A percentile compares a stretch with the other conserved stretches of the same genome.
Conservation (phyloP, 2,113 vertebrate genomes). For the Megaleporinus macrocephalus region DNA sequence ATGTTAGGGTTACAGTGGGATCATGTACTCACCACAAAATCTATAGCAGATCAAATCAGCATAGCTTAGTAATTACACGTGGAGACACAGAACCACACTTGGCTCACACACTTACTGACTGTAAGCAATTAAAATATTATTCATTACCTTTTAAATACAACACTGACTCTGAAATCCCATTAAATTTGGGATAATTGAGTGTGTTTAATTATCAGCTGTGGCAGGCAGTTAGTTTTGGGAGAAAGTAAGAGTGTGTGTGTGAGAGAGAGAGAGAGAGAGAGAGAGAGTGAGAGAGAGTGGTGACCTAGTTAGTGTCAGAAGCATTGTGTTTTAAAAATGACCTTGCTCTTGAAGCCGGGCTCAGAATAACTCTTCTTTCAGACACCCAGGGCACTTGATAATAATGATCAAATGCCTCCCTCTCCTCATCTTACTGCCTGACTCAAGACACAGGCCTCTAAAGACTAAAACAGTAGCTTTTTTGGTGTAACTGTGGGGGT, state of each 20-base stretch:
- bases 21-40: constrained; percentile 30
- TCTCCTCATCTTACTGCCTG: constrained; percentile 16
- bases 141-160: constrained; percentile 88
- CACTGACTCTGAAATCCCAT: constrained; percentile 80
- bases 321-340: constrained; percentile 84
- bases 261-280: constrained; percentile 58
- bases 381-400: constrained; percentile 57
- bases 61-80: constrained; percentile 79
- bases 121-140: constrained; percentile 86
- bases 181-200: constrained; percentile 86
- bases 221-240: constrained; percentile 74
- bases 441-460: constrained; percentile 29
- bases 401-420: constrained; percentile 54
- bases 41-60: constrained; percentile 55
- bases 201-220: constrained; percentile 83
- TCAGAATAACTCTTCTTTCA: constrained; percentile 78
- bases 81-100: constrained; percentile 74
- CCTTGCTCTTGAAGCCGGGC: constrained; percentile 78
- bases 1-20: constrained; percentile 8
- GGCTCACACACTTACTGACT: constrained; percentile 76
- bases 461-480: neutral
- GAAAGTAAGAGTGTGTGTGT: constrained; percentile 75
- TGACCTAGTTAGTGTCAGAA: constrained; percentile 80
- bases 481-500: neutral
- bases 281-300: constrained; percentile 52